A percentile compares a stretch with the other conserved stretches of the same genome.
phyloP scores from a whole-genome alignment of 2,888 invertebrate species.

The Sialis fuliginosa region DNA sequence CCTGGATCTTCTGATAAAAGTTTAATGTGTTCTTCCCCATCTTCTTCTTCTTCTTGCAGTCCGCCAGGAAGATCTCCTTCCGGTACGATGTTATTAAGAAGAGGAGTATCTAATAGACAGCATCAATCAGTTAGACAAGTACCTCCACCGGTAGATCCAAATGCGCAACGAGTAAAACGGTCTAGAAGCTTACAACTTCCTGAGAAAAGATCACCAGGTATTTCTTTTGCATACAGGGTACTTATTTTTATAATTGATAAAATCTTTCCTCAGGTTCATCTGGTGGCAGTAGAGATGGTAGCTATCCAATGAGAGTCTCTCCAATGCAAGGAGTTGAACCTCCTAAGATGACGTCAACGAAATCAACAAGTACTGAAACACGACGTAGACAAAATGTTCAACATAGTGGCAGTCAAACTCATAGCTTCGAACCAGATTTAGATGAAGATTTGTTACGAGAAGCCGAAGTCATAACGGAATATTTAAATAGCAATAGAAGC shows the following conservation, averaged over 20 bases:
- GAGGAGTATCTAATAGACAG: constrained; percentile 10
- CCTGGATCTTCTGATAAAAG: constrained; percentile 23
- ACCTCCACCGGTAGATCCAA: constrained; percentile 14
- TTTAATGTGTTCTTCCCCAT: constrained; percentile 14
- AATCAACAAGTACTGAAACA: constrained; percentile 15
- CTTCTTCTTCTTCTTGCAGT: constrained; percentile 19
- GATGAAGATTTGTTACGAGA: constrained; percentile 33
- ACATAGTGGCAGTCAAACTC: constrained; percentile 1
- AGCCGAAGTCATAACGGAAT: constrained; percentile 35
- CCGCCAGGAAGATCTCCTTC: constrained; percentile 16
- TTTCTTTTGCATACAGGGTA: constrained; percentile 9
- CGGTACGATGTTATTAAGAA: not conserved
- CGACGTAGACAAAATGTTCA: not conserved
- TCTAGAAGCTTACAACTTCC: constrained; percentile 45
- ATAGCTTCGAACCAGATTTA: constrained; percentile 15
- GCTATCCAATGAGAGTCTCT: constrained; percentile 18
- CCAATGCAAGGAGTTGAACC: constrained; percentile 22
- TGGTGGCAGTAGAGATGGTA: constrained; percentile 6
- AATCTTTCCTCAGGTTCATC: not conserved
- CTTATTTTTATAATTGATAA: too few relatives aligned
- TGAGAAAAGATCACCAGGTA: constrained; percentile 31
- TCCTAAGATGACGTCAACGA: constrained; percentile 24
- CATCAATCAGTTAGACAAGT: constrained; percentile 10
- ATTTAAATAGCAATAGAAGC: constrained; percentile 32
- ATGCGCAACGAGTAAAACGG: constrained; percentile 25